Percentiles rank a stretch among this genome's conserved stretches.
Conservation (phyloP, 2,797 vertebrate genomes). For the Cynodonichthys magdalenae region DNA sequence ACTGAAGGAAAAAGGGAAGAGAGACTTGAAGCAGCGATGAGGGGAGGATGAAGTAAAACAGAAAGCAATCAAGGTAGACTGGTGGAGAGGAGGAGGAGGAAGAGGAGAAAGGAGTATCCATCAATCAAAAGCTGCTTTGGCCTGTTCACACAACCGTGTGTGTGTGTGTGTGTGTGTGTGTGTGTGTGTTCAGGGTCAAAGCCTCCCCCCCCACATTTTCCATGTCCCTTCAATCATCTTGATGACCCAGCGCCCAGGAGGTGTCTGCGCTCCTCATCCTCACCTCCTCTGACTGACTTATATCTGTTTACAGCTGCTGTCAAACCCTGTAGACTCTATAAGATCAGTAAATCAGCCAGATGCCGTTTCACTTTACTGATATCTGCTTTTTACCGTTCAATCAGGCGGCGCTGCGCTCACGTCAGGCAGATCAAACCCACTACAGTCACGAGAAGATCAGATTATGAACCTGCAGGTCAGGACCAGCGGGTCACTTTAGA, state of each 20-base stretch:
- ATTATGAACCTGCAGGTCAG: too few species aligned
- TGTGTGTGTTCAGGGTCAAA: slow-evolving; percentile 22
- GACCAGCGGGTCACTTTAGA: too few species aligned
- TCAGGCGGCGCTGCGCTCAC: not conserved
- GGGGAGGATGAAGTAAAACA: slow-evolving; percentile 59
- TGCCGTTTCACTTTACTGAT: slow-evolving; percentile 16
- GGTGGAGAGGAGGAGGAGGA: not conserved
- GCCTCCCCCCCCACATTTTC: slow-evolving; percentile 31
- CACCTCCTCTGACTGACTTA: slow-evolving; percentile 17
- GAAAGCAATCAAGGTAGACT: slow-evolving; percentile 52
- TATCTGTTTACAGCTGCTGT: slow-evolving; percentile 32
- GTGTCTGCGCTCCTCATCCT: slow-evolving; percentile 17
- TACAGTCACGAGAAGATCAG: not conserved
- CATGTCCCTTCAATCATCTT: slow-evolving; percentile 56
- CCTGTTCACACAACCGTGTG: slow-evolving; percentile 29
- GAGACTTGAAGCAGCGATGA: slow-evolving; percentile 39
- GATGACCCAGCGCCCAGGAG: slow-evolving; percentile 21
- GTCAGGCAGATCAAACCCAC: not conserved
- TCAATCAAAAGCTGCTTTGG: slow-evolving; percentile 71
- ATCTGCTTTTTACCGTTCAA: slow-evolving; percentile 30
- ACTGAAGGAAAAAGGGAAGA: slow-evolving; percentile 27
- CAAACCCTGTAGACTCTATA: slow-evolving; percentile 11
- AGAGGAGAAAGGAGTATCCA: slow-evolving; percentile 47
- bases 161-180: not conserved
- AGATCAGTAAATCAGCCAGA: slow-evolving; percentile 35